Percentiles rank a stretch among this genome's conserved stretches.
Evolutionary conservation across 1,140 invertebrate species (phyloP).

Genomic region (Achatina immaculata): DNA sequence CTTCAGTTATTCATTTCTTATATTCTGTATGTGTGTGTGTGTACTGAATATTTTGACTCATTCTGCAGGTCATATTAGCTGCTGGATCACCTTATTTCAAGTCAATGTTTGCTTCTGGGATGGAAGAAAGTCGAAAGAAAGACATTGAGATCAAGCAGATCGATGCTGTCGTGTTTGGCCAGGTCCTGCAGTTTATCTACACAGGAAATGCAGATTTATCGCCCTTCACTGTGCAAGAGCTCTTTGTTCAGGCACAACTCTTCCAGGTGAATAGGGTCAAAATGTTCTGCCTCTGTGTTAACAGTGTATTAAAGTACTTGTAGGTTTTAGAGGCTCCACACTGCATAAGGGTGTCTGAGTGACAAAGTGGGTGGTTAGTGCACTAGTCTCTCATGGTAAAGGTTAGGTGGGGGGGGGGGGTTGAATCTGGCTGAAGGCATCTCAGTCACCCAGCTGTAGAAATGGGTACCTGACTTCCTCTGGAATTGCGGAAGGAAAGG

Average conservation of each 20-base stretch:
- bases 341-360: no score
- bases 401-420: no score
- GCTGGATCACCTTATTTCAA: conserved; percentile 64
- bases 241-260: conserved; percentile 64
- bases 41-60: no score
- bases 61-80: conserved; percentile 55
- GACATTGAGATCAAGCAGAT: conserved; percentile 60
- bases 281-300: conserved; percentile 36
- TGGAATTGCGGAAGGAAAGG: no score
- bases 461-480: no score
- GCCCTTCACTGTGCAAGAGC: conserved; percentile 53
- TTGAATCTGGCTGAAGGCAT: no score
- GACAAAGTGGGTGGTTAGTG: no score
- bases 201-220: conserved; percentile 63
- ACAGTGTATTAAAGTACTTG: neutral
- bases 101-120: conserved; percentile 66
- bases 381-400: no score
- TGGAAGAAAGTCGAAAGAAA: conserved; percentile 64
- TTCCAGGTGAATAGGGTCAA: conserved; percentile 59
- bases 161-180: conserved; percentile 60
- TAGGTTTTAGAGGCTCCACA: no score
- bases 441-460: no score
- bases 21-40: no score
- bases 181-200: conserved; percentile 64
- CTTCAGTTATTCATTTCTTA: no score